Base-by-base conservation (phyloP, 2,113 vertebrate genomes). In the Carassius gibelio region DNA sequence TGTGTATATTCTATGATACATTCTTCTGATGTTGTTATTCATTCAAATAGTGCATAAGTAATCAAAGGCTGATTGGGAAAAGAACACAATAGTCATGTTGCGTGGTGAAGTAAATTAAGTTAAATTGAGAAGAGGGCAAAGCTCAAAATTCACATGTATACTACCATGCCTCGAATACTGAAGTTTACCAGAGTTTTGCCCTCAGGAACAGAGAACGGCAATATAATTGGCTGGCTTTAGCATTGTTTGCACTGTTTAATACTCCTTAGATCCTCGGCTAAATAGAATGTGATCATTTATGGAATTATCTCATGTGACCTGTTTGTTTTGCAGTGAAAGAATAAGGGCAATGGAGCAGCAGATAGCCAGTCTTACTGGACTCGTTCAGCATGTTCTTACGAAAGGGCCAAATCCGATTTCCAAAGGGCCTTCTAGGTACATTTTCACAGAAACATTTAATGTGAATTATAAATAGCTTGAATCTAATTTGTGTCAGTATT, bases 311-410 rank as follows among this genome's bases (percentile, higher is more conserved):
- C 11, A 61, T 55, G 88, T 50, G 75, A 48, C 52, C 34, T 90
- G 5, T 96, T 26, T 26, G 87, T 96, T 93, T 95, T 91, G 87
- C 94, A 99, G 98, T 94, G 96, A 97, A 90, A 95, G 97, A 93
- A 98, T 98, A 95, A 97, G 96, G 93, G 96, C 95, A 91, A 98
- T 99, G 97, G 98, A 99, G 94, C 95, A 96, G 94, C 97, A 98
- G 95, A 97, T 99, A 91, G 96, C 98, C 92, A 97, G 96, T 93
- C 94, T 99, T 90, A 96, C 97, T 91, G 97, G 97, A 86, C 96
- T 98, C 86, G 96, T 99, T 90, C 97, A 99, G 91, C 95, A 96
- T 82, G 97, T 96, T 83, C 93, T 99, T 93, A 95, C 96, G 86
- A 95, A 97, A 92, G 96, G 95, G 90, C 91, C 96, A 91, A 95